Evolutionary conservation across 2,797 vertebrate species (phyloP), one percentile per base, ranked within the genome.

Genomic region (Pelochelys cantorii): DNA sequence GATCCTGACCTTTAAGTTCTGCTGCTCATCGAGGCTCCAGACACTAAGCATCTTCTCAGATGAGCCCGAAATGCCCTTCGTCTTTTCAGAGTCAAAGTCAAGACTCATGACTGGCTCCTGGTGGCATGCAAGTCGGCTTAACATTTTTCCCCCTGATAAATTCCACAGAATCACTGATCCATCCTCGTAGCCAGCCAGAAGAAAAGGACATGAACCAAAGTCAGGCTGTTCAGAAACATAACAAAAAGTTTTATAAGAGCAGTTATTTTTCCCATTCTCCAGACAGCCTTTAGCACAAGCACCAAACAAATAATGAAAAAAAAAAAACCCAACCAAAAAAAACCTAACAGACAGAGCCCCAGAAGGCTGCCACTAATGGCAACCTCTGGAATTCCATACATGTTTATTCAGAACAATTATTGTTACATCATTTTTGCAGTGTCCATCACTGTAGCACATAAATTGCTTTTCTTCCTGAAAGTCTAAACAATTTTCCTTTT

Each of bases 121-220:
- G 96, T 99, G 98, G 98, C 98, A 98, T 96, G 96, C 88, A 60
- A 98, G 95, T 52, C 85, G 97, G 97, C 98, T 99, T 97, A 98
- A 94, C 0, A 80, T 93, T 96, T 97, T 98, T 95, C 98, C 98
- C 96, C 96, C 98, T 25, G 98, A 98, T 93, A 99, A 86, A 89
- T 99, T 99, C 99, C 99, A 99, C 89, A 99, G 98, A 94, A 98
- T 90, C 95, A 99, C 96, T 3, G 99, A 99, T 88, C 99, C 99
- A 1, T 99, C 98, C 98, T 99, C 99, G 27, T 99, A 99, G 85
- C 99, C 99, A 17, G 98, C 98, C 97, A 99, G 95, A 88, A 99
- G 98, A 84, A 98, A 95, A 11, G 99, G 99, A 81, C 97, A 97
- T 20, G 96, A 84, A 81, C 98, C 98, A 3, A 97, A 96, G 85